A percentile compares a stretch with the other conserved stretches of the same genome.
Conservation (phyloP, 35 echinoderm and acorn worm genomes). For the Ophioderma brevispina region DNA sequence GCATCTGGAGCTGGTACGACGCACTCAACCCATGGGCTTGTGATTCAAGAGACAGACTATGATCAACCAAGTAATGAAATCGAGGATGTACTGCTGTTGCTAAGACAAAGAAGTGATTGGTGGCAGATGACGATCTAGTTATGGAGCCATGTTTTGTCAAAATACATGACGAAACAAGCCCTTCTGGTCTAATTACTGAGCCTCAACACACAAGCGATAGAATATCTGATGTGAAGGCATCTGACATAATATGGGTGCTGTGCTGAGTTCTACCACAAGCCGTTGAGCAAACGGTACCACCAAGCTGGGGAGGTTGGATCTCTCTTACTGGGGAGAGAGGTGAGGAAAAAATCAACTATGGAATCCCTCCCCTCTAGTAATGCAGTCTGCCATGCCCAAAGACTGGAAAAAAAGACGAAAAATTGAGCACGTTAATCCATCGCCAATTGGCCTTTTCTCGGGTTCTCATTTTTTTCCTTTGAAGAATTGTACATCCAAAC, state of each 20-base stretch:
- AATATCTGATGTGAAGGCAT: constrained; percentile 37
- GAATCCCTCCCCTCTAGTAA: too few relatives aligned
- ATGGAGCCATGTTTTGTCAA: constrained; percentile 67
- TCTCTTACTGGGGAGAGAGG: too few relatives aligned
- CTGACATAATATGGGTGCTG: constrained; percentile 37
- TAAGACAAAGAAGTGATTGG: constrained; percentile 51
- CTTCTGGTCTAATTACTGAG: constrained; percentile 11
- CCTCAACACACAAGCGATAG: neutral
- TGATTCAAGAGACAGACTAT: constrained; percentile 40
- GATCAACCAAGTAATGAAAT: constrained; percentile 6
- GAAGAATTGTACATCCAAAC: too few relatives aligned
- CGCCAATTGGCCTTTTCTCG: too few relatives aligned
- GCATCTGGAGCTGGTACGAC: constrained; percentile 58
- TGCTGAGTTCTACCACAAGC: neutral
- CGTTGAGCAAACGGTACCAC: constrained; percentile 19
- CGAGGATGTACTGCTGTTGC: neutral
- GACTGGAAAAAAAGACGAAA: too few relatives aligned
- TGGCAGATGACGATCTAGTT: constrained; percentile 25
- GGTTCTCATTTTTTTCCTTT: too few relatives aligned
- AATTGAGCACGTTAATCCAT: too few relatives aligned
- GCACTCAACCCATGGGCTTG: constrained; percentile 51
- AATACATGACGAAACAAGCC: constrained; percentile 56
- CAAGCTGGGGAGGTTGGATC: constrained; percentile 39
- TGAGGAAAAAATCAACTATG: neutral
- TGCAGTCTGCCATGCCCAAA: too few relatives aligned